Base-by-base conservation (phyloP, 1,140 invertebrate genomes). In the Hirudo medicinalis region DNA sequence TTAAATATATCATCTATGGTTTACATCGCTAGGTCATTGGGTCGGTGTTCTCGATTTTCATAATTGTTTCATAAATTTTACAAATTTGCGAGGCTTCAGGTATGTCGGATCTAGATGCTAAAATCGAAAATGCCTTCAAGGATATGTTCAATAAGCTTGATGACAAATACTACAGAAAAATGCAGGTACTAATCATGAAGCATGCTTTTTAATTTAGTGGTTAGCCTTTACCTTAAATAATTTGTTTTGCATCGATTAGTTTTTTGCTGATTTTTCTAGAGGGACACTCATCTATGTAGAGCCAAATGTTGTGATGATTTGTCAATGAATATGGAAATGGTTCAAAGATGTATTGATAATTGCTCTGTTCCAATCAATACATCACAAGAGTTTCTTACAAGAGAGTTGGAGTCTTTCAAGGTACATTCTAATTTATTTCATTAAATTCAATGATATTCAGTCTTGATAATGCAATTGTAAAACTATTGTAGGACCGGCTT, bases 331-430 rank as follows among this genome's bases (percentile, higher is more conserved):
- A 63, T 63, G 57, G 57, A 63, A 63, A 6, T 1, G 11, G 57
- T 63, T 32, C 57, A 63, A 63, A 22, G 57, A 22, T 63, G 57
- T 63, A n/a, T 63, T 63, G 57, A 63, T 63, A 25, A 25, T 22
- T 63, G 57, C 29, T 63, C 57, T 32, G 29, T 63, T 9, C 57
- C 57, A 25, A 32, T 63, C 11, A 22, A 63, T 13, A 22, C 22
- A 2, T 63, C 57, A 5, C 57, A 63, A 22, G 57, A 63, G 19
- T 22, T 32, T 22, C 22, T 63, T 32, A 63, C 22, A 22, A 22
- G 29, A 20, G 57, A 63, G 57, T 63, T 63, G 57, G 22, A 63
- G 57, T 63, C 57, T 25, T 63, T 63, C 29, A 22, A 63, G 29
- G 57, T 63, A 8, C 17, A 6, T 22, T 25, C 13, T 63, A 63